Percentiles rank a stretch among this genome's conserved stretches.
Evolutionary conservation across 2,113 vertebrate species (phyloP).

Genomic region (Acinonyx jubatus): DNA sequence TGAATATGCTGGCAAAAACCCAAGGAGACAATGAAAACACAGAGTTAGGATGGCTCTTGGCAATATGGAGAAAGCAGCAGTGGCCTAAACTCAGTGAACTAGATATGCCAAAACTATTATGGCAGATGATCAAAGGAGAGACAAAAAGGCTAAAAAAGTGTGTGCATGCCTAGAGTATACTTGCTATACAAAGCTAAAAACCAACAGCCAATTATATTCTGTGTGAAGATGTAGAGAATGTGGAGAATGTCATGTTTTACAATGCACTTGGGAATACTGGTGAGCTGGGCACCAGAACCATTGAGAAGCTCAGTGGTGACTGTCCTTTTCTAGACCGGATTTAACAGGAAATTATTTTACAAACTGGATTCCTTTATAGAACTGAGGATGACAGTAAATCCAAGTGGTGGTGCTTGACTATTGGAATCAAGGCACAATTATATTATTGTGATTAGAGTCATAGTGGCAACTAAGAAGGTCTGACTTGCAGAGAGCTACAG

Average conservation of each 20-base stretch:
- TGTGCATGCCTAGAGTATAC: neutral
- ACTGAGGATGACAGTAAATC: neutral
- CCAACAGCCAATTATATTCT: neutral
- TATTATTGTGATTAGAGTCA: neutral
- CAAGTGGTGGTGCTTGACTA: neutral
- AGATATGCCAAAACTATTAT: neutral
- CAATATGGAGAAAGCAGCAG: neutral
- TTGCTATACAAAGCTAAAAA: neutral
- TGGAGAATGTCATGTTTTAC: neutral
- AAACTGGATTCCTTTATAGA: neutral
- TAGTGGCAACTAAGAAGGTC: neutral
- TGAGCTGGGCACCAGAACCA: neutral
- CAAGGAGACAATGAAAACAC: neutral
- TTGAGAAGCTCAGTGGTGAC: neutral
- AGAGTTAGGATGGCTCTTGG: neutral
- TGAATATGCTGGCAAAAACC: neutral
- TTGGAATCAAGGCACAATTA: neutral
- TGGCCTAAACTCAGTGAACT: neutral
- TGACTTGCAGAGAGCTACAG: neutral
- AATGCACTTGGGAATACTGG: neutral
- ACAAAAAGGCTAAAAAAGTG: neutral
- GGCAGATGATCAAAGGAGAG: neutral
- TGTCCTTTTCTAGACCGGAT: neutral
- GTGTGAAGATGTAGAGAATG: neutral
- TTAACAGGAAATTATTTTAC: neutral